Evolutionary conservation across 2,113 vertebrate species (phyloP).

Genomic region (Trogon melanurus): DNA sequence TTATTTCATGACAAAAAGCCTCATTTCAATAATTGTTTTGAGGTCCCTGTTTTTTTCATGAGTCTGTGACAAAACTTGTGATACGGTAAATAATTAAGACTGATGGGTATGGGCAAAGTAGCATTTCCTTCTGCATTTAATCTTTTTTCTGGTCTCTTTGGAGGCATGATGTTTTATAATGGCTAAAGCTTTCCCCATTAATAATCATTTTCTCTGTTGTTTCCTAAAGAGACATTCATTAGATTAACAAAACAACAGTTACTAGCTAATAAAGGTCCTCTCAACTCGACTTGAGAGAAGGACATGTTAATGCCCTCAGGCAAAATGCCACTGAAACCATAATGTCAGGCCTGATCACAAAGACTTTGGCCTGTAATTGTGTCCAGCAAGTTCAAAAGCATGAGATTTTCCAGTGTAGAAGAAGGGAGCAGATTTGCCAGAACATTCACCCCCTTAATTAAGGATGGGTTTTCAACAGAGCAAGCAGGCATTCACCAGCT

Average conservation of each 20-base stretch:
- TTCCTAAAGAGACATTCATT: constrained; percentile 70
- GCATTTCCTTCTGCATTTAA: constrained; percentile 60
- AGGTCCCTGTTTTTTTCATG: neutral
- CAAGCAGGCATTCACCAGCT: neutral
- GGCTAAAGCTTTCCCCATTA: constrained; percentile 64
- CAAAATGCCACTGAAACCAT: constrained; percentile 62
- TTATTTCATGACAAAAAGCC: neutral
- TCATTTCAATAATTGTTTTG: neutral
- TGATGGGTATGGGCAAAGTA: constrained; percentile 46
- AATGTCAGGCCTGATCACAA: constrained; percentile 35
- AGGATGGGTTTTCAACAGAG: neutral
- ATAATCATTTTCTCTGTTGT: constrained; percentile 70
- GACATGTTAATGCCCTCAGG: constrained; percentile 38
- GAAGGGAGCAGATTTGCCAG: neutral
- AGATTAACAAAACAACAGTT: constrained; percentile 71
- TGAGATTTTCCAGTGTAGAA: constrained; percentile 1
- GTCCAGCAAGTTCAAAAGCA: constrained; percentile 36
- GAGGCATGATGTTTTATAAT: constrained; percentile 52
- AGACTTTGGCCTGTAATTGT: constrained; percentile 69
- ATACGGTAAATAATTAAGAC: constrained; percentile 59
- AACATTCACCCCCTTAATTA: neutral
- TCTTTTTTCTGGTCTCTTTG: constrained; percentile 64
- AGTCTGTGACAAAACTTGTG: neutral
- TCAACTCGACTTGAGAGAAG: constrained; percentile 43
- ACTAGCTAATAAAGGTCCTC: constrained; percentile 53